Conservation (phyloP, 53 echinoderm and acorn worm species). For the Paelopatides confundens region DNA sequence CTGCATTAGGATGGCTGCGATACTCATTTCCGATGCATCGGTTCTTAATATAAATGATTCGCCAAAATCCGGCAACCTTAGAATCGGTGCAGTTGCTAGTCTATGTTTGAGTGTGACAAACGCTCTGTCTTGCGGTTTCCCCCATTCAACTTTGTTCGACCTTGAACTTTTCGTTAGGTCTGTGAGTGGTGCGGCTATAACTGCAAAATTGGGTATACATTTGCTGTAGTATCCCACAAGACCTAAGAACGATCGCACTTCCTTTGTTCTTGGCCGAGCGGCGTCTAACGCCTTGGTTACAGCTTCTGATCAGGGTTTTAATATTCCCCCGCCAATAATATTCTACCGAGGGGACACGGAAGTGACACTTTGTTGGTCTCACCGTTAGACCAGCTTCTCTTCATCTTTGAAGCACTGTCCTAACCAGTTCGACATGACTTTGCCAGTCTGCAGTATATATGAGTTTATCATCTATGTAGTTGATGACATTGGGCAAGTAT, state of each 20-base stretch:
- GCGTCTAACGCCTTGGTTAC: not conserved
- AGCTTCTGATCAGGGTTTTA: not conserved
- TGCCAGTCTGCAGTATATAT: too few relatives aligned
- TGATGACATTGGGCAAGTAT: too few relatives aligned
- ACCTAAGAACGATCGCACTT: not conserved
- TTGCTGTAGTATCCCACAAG: not conserved
- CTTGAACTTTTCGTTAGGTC: not conserved
- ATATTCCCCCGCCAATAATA: not conserved
- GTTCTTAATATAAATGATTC: constrained; percentile 15
- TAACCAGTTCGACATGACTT: too few relatives aligned
- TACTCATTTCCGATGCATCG: constrained; percentile 42
- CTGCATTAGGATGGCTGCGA: constrained; percentile 50
- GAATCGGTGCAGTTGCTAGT: constrained; percentile 22
- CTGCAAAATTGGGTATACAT: not conserved
- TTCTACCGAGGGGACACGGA: not conserved
- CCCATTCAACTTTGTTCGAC: constrained; percentile 35
- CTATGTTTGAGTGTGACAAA: not conserved
- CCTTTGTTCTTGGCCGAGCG: not conserved
- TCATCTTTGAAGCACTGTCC: too few relatives aligned
- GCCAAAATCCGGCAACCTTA: constrained; percentile 18
- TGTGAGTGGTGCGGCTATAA: not conserved
- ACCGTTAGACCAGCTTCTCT: not conserved
- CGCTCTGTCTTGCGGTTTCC: constrained; percentile 4
- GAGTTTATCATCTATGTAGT: too few relatives aligned
- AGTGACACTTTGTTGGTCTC: not conserved